Conservation (phyloP, 2,888 invertebrate species). For the Microplitis manilae region DNA sequence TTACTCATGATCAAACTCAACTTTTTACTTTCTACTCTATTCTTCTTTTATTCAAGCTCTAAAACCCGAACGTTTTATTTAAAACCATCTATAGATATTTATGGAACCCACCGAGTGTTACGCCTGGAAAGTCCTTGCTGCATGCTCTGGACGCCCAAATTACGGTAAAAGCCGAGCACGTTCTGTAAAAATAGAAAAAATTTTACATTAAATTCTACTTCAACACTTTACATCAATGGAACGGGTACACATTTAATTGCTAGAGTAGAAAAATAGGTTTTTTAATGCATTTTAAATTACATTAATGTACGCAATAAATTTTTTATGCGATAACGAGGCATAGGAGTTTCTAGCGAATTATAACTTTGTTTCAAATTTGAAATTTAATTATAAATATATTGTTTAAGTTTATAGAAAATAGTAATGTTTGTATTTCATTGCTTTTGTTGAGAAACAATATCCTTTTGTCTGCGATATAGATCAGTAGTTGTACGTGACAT, state of each 20-base stretch:
- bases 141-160: constrained; percentile 86
- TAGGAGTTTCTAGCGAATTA: neutral
- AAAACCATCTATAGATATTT: constrained; percentile 14
- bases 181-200: constrained; percentile 76
- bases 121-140: constrained; percentile 54
- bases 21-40: neutral
- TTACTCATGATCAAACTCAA: constrained; percentile 20
- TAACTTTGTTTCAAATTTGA: neutral
- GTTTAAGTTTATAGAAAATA: neutral
- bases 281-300: neutral
- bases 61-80: constrained; percentile 20
- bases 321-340: neutral
- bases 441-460: neutral
- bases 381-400: neutral
- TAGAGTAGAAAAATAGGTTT: neutral
- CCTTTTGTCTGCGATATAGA: neutral
- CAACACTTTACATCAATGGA: neutral
- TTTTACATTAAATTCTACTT: constrained; percentile 2
- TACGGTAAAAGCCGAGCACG: constrained; percentile 88
- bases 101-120: constrained; percentile 79
- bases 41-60: neutral
- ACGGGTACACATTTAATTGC: neutral
- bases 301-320: neutral
- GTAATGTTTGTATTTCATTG: neutral
- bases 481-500: neutral